phyloP scores from a whole-genome alignment of 2,113 vertebrate species.

The Zapornia atra region DNA sequence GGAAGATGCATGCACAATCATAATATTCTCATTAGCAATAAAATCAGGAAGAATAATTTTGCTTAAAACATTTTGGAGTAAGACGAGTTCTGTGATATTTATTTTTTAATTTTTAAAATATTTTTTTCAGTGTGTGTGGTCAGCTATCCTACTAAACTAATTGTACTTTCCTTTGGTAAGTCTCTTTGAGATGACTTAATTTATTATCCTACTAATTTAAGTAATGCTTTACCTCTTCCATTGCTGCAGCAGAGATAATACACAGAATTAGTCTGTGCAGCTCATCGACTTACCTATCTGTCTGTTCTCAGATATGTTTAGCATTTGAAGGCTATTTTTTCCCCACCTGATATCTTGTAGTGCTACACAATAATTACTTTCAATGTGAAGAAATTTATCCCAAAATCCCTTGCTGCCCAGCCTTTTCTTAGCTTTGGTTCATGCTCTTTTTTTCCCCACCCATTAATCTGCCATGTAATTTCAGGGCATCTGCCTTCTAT shows the following conservation, averaged over 20 bases:
- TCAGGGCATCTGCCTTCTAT: not conserved
- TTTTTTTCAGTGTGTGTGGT: not conserved
- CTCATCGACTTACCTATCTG: not conserved
- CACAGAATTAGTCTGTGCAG: not conserved
- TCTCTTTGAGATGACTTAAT: not conserved
- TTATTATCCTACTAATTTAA: not conserved
- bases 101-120: no score
- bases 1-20: not conserved
- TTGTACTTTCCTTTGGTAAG: not conserved
- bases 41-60: not conserved
- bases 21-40: not conserved
- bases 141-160: not conserved
- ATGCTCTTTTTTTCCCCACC: constrained; percentile 31
- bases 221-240: not conserved
- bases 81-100: not conserved
- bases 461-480: constrained; percentile 42
- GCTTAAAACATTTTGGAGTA: not conserved
- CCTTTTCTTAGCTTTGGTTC: constrained; percentile 56
- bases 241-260: not conserved
- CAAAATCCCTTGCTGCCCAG: not conserved
- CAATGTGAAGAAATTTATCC: constrained; percentile 23
- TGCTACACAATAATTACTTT: constrained; percentile 32
- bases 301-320: not conserved
- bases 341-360: constrained; percentile 7
- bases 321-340: not conserved